A percentile compares a stretch with the other conserved stretches of the same genome.
Evolutionary conservation across 2,888 invertebrate genomes (phyloP).

Genomic region (Empis stercorea): DNA sequence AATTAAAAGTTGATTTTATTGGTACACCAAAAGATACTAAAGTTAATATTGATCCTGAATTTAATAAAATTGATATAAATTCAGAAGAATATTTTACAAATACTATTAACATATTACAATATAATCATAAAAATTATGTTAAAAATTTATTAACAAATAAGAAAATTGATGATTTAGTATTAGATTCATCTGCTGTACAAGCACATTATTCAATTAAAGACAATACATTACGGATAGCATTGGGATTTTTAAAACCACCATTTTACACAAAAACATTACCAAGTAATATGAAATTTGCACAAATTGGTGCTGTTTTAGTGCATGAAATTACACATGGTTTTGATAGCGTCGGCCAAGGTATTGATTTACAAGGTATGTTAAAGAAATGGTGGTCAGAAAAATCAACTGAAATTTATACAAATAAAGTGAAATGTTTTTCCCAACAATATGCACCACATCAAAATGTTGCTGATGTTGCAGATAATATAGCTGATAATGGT

Average conservation of each 20-base stretch:
- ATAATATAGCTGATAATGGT: not conserved
- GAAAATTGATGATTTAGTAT: not conserved
- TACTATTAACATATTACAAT: not conserved
- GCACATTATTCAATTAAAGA: not conserved
- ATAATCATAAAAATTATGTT: not conserved
- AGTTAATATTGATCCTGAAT: not conserved
- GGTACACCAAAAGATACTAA: not conserved
- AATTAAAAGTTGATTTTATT: not conserved
- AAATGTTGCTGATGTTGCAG: not conserved
- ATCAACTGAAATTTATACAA: not conserved
- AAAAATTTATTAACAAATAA: not conserved
- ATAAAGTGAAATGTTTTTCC: not conserved
- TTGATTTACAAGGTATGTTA: not conserved
- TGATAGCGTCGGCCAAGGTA: not conserved
- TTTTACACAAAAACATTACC: not conserved
- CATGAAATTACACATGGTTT: not conserved
- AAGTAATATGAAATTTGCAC: slow-evolving; percentile 1
- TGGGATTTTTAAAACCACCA: not conserved
- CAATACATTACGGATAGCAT: not conserved
- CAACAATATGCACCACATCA: not conserved
- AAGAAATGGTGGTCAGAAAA: not conserved
- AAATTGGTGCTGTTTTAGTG: not conserved
- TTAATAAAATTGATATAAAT: not conserved
- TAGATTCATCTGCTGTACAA: not conserved
- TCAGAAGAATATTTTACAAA: not conserved